Conservation (phyloP, 2,113 vertebrate genomes). For the Eolophus roseicapilla region DNA sequence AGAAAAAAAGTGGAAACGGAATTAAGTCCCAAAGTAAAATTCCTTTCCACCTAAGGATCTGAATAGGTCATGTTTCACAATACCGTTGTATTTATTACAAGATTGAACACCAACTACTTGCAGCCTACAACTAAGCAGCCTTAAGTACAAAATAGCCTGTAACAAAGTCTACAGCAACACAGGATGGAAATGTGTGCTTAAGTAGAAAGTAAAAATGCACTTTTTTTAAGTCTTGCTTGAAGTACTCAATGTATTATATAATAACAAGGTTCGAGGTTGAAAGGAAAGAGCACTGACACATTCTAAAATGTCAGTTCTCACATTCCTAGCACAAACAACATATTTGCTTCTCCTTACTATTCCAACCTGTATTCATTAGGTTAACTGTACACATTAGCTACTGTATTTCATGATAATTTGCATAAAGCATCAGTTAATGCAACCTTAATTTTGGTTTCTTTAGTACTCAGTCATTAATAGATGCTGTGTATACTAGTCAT, state of each 20-base stretch:
- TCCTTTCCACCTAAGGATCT: not conserved
- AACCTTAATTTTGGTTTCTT: not conserved
- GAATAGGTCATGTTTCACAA: not conserved
- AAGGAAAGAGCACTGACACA: not conserved
- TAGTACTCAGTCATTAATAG: not conserved
- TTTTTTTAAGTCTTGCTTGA: not conserved
- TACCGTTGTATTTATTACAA: not conserved
- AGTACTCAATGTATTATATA: not conserved
- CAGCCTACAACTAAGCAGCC: not conserved
- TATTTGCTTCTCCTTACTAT: not conserved
- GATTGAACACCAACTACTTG: not conserved
- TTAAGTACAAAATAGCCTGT: not conserved
- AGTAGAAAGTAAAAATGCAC: not conserved
- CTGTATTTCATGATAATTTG: not conserved
- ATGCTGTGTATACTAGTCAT: not conserved
- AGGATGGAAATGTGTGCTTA: not conserved
- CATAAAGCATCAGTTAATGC: not conserved
- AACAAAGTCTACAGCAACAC: not conserved
- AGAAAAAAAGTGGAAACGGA: not conserved
- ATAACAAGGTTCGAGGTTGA: not conserved
- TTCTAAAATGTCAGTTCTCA: not conserved
- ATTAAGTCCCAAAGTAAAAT: not conserved
- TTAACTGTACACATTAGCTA: not conserved
- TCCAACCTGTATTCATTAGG: not conserved
- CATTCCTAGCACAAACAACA: not conserved